These are phyloP conservation scores for Clistopyga incitator DNA, from an alignment of 2,888 invertebrate genomes.

Conservation along the genomic window DNA sequence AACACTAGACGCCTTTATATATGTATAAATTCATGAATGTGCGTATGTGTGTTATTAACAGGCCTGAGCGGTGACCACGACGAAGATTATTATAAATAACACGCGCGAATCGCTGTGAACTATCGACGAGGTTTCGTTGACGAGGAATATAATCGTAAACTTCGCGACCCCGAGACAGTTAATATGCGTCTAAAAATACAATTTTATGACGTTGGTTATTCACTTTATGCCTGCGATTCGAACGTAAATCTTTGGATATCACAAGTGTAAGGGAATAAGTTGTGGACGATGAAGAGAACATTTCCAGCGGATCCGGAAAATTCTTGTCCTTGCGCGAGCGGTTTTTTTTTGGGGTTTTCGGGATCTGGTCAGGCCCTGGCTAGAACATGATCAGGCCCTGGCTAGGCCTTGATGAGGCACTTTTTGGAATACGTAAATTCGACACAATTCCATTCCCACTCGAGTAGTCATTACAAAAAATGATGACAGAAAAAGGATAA, in stretches of 20 bases:
- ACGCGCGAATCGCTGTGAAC: conserved; percentile 49
- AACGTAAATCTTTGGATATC: not conserved
- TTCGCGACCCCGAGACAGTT: conserved; percentile 18
- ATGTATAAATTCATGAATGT: not conserved
- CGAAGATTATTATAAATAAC: conserved; percentile 57
- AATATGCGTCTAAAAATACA: conserved; percentile 21
- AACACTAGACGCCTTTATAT: conserved; percentile 12
- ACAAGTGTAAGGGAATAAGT: not conserved
- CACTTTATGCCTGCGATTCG: not conserved
- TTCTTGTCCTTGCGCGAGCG: not conserved
- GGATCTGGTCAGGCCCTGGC: no score
- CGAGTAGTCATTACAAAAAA: no score
- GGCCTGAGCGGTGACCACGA: not conserved
- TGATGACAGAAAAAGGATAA: no score
- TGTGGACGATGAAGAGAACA: not conserved
- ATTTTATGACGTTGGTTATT: conserved; percentile 6
- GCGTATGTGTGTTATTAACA: conserved; percentile 5
- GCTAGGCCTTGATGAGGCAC: no score
- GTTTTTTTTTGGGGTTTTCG: no score
- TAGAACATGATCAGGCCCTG: no score
- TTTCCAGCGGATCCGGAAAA: not conserved
- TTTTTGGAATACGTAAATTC: no score
- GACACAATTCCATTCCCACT: no score
- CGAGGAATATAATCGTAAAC: conserved; percentile 53
- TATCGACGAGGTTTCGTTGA: conserved; percentile 46